phyloP scores from a whole-genome alignment of 2,113 vertebrate species.

The Cololabis saira region DNA sequence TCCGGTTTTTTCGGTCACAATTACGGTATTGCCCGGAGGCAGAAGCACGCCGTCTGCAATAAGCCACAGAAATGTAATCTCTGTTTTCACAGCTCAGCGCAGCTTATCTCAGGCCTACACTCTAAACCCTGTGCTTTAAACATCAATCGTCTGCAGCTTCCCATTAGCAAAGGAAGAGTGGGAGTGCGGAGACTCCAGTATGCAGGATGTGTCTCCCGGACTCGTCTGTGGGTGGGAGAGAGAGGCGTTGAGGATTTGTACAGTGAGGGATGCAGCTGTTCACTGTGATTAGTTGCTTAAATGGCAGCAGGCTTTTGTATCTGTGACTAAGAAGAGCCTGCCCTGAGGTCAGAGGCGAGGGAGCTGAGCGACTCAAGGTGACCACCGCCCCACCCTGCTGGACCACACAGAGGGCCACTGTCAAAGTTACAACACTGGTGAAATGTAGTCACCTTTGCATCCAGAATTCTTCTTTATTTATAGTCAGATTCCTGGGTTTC shows the following conservation, averaged over 20 bases:
- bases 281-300: slow-evolving; percentile 69
- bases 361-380: slow-evolving; percentile 44
- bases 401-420: slow-evolving; percentile 48
- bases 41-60: slow-evolving; percentile 61
- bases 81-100: slow-evolving; percentile 81
- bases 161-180: slow-evolving; percentile 61
- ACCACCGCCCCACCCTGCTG: slow-evolving; percentile 44
- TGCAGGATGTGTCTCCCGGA: slow-evolving; percentile 45
- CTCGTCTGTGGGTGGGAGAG: slow-evolving; percentile 53
- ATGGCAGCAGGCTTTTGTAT: slow-evolving; percentile 56
- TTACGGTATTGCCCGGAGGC: slow-evolving; percentile 68
- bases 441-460: slow-evolving; percentile 16
- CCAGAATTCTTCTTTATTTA: slow-evolving; percentile 4
- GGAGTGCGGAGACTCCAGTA: slow-evolving; percentile 35
- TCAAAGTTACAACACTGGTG: slow-evolving; percentile 15
- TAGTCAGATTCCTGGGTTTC: slow-evolving; percentile 16
- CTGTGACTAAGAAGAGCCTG: slow-evolving; percentile 48
- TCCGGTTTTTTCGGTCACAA: slow-evolving; percentile 70
- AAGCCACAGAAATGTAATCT: slow-evolving; percentile 82
- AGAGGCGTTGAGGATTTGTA: slow-evolving; percentile 70
- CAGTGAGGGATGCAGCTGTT: slow-evolving; percentile 72
- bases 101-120: slow-evolving; percentile 78
- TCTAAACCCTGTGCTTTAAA: slow-evolving; percentile 70
- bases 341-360: slow-evolving; percentile 46
- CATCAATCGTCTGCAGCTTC: slow-evolving; percentile 62